phyloP scores from a whole-genome alignment of 1,140 invertebrate genomes.

The Conus ventricosus region DNA sequence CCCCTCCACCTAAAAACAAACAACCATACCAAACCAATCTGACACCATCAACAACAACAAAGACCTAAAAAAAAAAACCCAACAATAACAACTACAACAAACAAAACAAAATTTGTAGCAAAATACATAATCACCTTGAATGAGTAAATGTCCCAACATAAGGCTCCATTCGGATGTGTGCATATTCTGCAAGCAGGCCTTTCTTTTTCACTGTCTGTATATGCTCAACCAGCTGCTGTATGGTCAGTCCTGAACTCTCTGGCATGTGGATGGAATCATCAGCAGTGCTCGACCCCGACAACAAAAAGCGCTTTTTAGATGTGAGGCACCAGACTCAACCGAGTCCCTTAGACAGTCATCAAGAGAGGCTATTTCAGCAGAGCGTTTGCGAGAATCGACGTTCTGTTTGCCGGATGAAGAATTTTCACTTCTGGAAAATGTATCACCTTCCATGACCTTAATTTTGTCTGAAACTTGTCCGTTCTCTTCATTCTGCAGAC shows the following conservation, averaged over 20 bases:
- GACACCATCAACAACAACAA: too few species aligned
- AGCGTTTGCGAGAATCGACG: conserved; percentile 48
- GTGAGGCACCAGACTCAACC: conserved; percentile 44
- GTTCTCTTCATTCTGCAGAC: neutral
- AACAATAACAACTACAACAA: too few species aligned
- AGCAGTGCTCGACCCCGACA: conserved; percentile 53
- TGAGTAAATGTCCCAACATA: conserved; percentile 83
- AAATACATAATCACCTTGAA: conserved; percentile 69
- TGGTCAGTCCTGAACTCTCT: conserved; percentile 77
- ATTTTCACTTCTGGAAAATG: conserved; percentile 49
- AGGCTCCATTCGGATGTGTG: conserved; percentile 87
- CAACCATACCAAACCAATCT: too few species aligned
- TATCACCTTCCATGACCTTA: too few species aligned
- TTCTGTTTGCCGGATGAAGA: conserved; percentile 37
- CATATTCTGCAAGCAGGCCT: conserved; percentile 86
- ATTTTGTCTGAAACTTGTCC: neutral
- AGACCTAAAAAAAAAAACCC: too few species aligned
- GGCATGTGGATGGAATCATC: conserved; percentile 71
- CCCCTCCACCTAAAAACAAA: too few species aligned
- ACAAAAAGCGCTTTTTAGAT: conserved; percentile 59
- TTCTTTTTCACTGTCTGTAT: conserved; percentile 84
- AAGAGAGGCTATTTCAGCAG: conserved; percentile 35
- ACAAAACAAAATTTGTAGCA: neutral
- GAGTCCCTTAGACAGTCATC: conserved; percentile 32
- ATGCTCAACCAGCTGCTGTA: conserved; percentile 87